Percentiles rank a stretch among this genome's conserved stretches.
phyloP scores from a whole-genome alignment of 2,797 vertebrate genomes.

The Coregonus ussuriensis region DNA sequence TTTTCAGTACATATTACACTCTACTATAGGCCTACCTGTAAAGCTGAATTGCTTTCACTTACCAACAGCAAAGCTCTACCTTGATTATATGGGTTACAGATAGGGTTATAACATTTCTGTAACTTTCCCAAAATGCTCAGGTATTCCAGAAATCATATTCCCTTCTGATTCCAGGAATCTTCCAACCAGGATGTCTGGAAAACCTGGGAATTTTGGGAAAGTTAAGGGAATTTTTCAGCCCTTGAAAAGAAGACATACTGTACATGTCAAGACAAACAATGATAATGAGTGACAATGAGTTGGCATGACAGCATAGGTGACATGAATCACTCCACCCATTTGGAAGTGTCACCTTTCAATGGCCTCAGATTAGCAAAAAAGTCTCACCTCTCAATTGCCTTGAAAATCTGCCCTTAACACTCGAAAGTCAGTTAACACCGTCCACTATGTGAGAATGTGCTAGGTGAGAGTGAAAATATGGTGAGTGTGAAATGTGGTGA shows the following conservation, averaged over 20 bases:
- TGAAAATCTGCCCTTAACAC: background rate
- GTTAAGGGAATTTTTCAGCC: no score
- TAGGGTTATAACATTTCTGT: no score
- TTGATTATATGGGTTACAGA: constrained; percentile 1
- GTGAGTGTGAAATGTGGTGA: no score
- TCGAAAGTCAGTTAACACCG: background rate
- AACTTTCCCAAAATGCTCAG: no score
- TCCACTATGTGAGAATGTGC: background rate
- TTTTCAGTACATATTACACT: constrained; percentile 81
- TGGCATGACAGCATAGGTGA: no score
- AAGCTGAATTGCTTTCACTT: constrained; percentile 42
- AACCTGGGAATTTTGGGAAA: no score
- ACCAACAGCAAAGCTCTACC: constrained; percentile 39
- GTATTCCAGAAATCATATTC: no score
- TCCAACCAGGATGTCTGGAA: no score
- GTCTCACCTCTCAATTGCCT: background rate
- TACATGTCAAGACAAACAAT: no score
- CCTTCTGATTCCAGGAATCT: no score
- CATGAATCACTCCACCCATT: background rate
- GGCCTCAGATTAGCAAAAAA: background rate
- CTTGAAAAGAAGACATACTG: no score
- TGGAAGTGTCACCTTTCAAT: background rate
- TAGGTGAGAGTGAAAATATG: background rate
- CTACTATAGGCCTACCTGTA: constrained; percentile 44
- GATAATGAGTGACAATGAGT: no score